Evolutionary conservation across 2,888 invertebrate genomes (phyloP).

Genomic region (Ophion slaviceki): DNA sequence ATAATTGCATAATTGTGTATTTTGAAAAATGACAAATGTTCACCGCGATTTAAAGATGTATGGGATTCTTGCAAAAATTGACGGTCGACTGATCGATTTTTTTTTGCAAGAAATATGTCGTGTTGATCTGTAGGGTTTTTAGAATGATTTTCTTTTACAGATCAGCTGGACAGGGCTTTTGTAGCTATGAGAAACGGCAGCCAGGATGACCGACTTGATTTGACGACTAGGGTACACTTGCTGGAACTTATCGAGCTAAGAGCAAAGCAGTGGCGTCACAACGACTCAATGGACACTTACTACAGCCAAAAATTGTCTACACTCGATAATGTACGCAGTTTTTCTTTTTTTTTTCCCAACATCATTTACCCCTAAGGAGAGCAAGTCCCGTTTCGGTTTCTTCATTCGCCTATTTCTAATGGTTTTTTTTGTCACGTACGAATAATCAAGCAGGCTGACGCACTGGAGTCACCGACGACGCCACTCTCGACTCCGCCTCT

Average conservation of each 20-base stretch:
- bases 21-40: neutral
- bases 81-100: neutral
- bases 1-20: no score
- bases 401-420: slow-evolving; percentile 2
- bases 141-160: slow-evolving; percentile 78
- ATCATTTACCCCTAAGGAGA: neutral
- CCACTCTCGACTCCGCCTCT: slow-evolving; percentile 75
- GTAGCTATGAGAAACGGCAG: slow-evolving; percentile 95
- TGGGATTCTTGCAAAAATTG: neutral
- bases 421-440: slow-evolving; percentile 29
- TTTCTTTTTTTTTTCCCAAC: neutral
- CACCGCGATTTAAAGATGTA: neutral
- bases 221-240: slow-evolving; percentile 93
- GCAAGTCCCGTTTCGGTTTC: neutral
- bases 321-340: slow-evolving; percentile 81
- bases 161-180: slow-evolving; percentile 92
- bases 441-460: slow-evolving; percentile 61
- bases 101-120: neutral
- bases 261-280: slow-evolving; percentile 95
- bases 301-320: slow-evolving; percentile 85
- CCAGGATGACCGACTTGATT: slow-evolving; percentile 93
- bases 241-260: slow-evolving; percentile 96
- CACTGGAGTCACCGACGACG: slow-evolving; percentile 77
- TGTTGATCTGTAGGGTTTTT: slow-evolving; percentile 15
- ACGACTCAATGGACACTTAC: slow-evolving; percentile 93